phyloP scores from a whole-genome alignment of 2,113 vertebrate species.

The Anolis sagrei region DNA sequence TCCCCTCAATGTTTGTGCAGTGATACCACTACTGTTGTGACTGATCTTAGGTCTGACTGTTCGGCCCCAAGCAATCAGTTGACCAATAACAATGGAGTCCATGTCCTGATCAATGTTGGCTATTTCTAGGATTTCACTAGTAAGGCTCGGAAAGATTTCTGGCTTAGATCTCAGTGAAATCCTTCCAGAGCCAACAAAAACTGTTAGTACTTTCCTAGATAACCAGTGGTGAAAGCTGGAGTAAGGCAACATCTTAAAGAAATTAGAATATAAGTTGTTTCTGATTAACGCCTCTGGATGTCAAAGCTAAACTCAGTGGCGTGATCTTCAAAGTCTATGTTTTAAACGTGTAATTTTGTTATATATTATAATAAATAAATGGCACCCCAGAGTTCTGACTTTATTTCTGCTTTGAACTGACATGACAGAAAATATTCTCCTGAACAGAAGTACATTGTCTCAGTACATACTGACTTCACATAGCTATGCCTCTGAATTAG shows the following conservation, averaged over 20 bases:
- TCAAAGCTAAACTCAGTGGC: neutral
- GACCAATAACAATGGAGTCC: neutral
- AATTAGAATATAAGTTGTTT: conserved; percentile 8
- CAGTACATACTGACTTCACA: conserved; percentile 42
- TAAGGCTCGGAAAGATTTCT: neutral
- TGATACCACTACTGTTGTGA: neutral
- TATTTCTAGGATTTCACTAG: neutral
- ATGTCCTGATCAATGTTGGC: neutral
- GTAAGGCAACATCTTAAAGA: neutral
- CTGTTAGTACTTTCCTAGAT: neutral
- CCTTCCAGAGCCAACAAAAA: neutral
- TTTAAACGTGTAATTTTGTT: neutral
- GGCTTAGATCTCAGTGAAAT: neutral
- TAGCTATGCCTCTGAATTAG: conserved; percentile 42
- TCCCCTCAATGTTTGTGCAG: neutral
- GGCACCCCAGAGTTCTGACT: conserved; percentile 33
- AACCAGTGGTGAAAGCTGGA: neutral
- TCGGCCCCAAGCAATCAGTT: neutral
- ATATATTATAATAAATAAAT: conserved; percentile 13
- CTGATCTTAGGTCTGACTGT: neutral
- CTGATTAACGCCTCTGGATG: neutral
- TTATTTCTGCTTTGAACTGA: conserved; percentile 26
- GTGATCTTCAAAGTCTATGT: neutral
- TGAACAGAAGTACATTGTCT: conserved; percentile 33
- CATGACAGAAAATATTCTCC: neutral